Conservation (phyloP, 2,113 vertebrate genomes). For the Sapajus apella region DNA sequence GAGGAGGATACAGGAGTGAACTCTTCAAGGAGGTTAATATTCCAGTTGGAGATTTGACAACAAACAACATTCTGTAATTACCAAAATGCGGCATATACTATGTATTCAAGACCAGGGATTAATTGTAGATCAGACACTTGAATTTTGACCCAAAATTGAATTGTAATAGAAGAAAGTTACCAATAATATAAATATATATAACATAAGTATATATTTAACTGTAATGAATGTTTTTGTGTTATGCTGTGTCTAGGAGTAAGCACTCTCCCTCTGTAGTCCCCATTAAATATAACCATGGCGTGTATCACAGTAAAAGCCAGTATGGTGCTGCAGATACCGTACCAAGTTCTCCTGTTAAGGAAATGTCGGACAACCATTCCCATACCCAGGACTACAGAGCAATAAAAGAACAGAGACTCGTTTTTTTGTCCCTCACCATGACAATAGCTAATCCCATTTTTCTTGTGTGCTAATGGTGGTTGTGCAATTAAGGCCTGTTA, state of each 20-base stretch:
- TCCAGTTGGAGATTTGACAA: neutral
- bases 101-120: neutral
- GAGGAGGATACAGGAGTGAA: neutral
- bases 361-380: neutral
- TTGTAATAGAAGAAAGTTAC: neutral
- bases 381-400: neutral
- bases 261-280: neutral
- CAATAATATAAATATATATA: neutral
- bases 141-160: neutral
- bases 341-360: neutral
- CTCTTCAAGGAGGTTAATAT: neutral
- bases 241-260: neutral
- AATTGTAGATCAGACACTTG: neutral
- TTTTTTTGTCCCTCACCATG: neutral
- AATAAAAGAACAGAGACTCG: neutral
- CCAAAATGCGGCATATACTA: neutral
- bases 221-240: neutral
- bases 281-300: neutral
- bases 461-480: fast-evolving
- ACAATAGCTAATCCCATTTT: neutral
- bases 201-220: neutral
- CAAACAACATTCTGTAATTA: neutral
- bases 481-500: neutral
- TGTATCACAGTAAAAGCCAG: neutral
- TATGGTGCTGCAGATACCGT: neutral